Percentiles rank a stretch among this genome's conserved stretches.
These are phyloP conservation scores for Cryptoblepharus egeriae DNA, from an alignment of 2,797 vertebrate species.

Conservation along the genomic window DNA sequence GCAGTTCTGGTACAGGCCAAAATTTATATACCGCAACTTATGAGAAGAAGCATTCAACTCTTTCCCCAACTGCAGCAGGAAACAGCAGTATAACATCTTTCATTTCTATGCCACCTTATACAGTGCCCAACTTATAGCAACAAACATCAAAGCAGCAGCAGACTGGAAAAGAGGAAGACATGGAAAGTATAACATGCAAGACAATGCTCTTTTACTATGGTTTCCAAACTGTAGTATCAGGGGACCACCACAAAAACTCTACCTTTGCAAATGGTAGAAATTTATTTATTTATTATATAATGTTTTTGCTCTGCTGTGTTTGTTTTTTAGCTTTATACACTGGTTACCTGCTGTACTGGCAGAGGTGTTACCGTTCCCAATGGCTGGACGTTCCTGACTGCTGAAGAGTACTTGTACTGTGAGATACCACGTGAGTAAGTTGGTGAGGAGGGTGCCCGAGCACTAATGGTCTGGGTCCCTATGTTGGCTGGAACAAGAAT, in stretches of 20 bases:
- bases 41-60: neutral
- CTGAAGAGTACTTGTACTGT: constrained; percentile 87
- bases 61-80: neutral
- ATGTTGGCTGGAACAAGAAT: constrained; percentile 85
- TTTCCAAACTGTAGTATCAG: too few species aligned
- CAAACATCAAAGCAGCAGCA: neutral
- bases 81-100: neutral
- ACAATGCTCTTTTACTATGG: too few species aligned
- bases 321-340: too few species aligned
- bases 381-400: constrained; percentile 80
- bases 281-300: neutral
- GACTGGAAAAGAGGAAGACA: neutral
- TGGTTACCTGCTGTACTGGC: constrained; percentile 77
- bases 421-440: constrained; percentile 68
- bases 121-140: neutral
- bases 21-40: neutral
- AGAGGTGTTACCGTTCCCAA: constrained; percentile 73
- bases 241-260: neutral
- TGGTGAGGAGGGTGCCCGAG: constrained; percentile 73
- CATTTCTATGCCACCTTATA: neutral
- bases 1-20: neutral
- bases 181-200: neutral
- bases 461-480: constrained; percentile 90
- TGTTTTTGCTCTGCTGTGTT: neutral
- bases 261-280: too few species aligned